These are phyloP conservation scores for Pelecanoides urinatrix DNA, from an alignment of 2,113 vertebrate genomes.

Conservation along the genomic window DNA sequence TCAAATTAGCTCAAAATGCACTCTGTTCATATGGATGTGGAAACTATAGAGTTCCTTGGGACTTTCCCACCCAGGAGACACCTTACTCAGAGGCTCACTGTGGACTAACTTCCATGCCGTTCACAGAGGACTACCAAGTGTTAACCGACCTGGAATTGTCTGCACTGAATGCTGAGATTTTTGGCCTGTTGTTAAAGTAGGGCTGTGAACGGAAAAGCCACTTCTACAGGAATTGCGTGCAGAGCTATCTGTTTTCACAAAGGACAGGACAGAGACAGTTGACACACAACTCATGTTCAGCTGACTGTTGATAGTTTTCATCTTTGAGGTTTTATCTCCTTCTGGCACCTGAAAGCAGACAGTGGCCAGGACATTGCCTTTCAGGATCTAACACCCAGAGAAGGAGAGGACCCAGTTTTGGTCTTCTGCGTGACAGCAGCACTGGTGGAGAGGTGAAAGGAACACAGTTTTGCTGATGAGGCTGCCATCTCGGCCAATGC, in stretches of 20 bases:
- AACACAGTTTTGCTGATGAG: neutral
- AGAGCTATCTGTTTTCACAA: neutral
- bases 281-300: neutral
- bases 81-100: neutral
- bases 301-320: neutral
- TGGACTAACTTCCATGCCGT: neutral
- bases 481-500: fast-evolving
- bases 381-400: neutral
- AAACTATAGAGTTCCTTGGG: neutral
- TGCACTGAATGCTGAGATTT: neutral
- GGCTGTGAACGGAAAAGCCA: neutral
- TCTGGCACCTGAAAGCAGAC: neutral
- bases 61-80: neutral
- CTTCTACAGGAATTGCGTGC: neutral
- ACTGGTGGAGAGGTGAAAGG: neutral
- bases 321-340: neutral
- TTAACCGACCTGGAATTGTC: neutral
- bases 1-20: neutral
- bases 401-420: neutral
- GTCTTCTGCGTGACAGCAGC: neutral
- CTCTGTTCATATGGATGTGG: neutral
- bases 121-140: neutral
- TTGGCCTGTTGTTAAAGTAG: neutral
- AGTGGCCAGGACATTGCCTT: too few species aligned
- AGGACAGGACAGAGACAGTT: neutral